Percentiles rank a stretch among this genome's conserved stretches.
These are phyloP conservation scores for Synanthedon formicaeformis DNA, from an alignment of 2,888 invertebrate genomes.

Conservation along the genomic window DNA sequence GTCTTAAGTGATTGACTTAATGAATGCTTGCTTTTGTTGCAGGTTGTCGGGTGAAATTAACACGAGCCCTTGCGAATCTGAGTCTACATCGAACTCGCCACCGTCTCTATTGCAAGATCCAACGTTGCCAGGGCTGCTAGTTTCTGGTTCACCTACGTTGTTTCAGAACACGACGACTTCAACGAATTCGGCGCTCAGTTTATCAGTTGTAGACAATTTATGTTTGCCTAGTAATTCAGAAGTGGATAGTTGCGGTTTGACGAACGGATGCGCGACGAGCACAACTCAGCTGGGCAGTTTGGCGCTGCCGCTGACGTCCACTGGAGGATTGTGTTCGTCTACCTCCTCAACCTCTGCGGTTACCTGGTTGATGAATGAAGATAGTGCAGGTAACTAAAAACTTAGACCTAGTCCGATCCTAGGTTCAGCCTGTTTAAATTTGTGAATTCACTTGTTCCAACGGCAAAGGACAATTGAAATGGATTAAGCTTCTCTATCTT, in stretches of 20 bases:
- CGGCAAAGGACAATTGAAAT: too few species aligned
- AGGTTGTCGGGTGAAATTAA: conserved; percentile 62
- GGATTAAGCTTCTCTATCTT: too few species aligned
- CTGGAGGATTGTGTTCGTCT: conserved; percentile 47
- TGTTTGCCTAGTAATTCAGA: conserved; percentile 35
- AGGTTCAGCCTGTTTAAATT: too few species aligned
- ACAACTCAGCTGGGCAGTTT: conserved; percentile 33
- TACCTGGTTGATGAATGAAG: conserved; percentile 70
- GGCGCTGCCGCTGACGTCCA: conserved; percentile 50
- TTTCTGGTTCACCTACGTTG: conserved; percentile 50
- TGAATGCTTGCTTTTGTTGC: conserved; percentile 14
- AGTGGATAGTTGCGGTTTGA: conserved; percentile 45
- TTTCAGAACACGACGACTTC: conserved; percentile 52
- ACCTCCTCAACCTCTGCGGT: conserved; percentile 59
- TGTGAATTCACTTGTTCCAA: too few species aligned
- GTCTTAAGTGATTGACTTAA: background rate
- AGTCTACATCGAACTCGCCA: conserved; percentile 74
- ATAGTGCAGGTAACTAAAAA: conserved; percentile 49
- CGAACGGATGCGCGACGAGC: conserved; percentile 55
- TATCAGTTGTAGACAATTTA: conserved; percentile 40
- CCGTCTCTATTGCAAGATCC: conserved; percentile 57
- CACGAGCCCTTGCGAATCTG: conserved; percentile 72
- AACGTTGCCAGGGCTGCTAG: conserved; percentile 53
- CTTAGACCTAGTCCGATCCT: too few species aligned
- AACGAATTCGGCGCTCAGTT: conserved; percentile 28